phyloP scores from a whole-genome alignment of 2,113 vertebrate genomes.

The Notiomystis cincta region DNA sequence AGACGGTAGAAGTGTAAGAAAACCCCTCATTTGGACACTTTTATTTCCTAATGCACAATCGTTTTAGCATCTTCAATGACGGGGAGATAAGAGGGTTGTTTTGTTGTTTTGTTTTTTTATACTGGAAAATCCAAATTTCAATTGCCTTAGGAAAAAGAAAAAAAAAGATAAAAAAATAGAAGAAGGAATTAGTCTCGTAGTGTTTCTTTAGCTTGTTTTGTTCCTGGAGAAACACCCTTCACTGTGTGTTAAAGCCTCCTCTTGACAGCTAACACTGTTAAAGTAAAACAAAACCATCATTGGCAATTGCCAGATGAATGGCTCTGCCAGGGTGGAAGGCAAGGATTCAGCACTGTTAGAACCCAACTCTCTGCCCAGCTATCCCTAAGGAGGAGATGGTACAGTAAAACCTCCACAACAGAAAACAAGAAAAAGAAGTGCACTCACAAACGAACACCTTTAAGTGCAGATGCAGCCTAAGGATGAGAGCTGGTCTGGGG shows the following conservation, averaged over 20 bases:
- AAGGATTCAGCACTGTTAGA: not conserved
- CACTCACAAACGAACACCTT: not conserved
- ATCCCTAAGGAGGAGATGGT: not conserved
- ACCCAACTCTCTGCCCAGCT: not conserved
- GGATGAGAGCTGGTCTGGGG: not conserved
- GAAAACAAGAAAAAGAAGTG: not conserved
- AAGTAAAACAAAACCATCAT: not conserved
- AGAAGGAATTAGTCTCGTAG: not conserved
- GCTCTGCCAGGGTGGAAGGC: not conserved
- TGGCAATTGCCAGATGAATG: not conserved
- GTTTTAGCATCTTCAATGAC: not conserved
- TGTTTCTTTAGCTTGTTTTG: not conserved
- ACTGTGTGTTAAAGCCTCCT: not conserved
- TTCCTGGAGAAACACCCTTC: not conserved
- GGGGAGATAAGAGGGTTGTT: not conserved
- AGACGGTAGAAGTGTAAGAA: not conserved
- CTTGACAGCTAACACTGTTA: not conserved
- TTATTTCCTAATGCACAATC: not conserved
- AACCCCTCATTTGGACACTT: not conserved
- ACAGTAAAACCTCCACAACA: not conserved
- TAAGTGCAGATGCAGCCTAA: not conserved
- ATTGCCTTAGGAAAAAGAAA: too few relatives aligned
- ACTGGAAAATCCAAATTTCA: not conserved
- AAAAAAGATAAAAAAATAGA: accelerated
- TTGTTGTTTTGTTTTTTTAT: not conserved